A percentile compares a stretch with the other conserved stretches of the same genome.
Evolutionary conservation across 2,797 vertebrate species (phyloP).

Genomic region (Euphonia xanthogaster): DNA sequence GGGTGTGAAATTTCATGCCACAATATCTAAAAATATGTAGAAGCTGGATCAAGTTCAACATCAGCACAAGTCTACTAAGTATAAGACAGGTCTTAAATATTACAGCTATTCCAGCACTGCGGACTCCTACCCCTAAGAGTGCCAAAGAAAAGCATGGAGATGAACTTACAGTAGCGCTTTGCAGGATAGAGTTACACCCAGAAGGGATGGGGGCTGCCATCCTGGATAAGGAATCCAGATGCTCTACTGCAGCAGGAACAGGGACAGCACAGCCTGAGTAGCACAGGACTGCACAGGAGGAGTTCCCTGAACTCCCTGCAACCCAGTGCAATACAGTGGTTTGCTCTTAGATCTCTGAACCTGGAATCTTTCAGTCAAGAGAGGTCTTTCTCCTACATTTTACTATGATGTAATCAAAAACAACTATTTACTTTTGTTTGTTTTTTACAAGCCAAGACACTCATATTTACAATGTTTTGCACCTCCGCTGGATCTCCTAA

Average conservation of each 20-base stretch:
- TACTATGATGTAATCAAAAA: not conserved
- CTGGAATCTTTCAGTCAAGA: not conserved
- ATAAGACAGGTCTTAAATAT: not conserved
- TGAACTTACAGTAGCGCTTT: not conserved
- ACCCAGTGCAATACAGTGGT: accelerated
- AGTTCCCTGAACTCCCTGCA: not conserved
- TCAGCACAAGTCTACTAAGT: not conserved
- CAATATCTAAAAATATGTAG: constrained; percentile 7
- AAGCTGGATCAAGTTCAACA: constrained; percentile 17
- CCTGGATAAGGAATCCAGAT: not conserved
- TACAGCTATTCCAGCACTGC: not conserved
- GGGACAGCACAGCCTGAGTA: accelerated
- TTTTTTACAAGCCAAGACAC: not conserved
- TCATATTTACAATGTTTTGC: not conserved
- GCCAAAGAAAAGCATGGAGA: not conserved
- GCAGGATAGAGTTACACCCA: not conserved
- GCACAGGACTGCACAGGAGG: not conserved
- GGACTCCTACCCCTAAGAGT: not conserved
- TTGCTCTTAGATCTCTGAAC: not conserved
- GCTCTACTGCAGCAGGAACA: not conserved
- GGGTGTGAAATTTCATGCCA: constrained; percentile 5
- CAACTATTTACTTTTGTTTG: not conserved
- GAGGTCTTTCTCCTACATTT: not conserved
- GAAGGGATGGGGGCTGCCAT: not conserved
- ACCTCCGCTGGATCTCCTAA: not conserved